Base-by-base conservation (phyloP, 2,888 invertebrate genomes). In the Julus scandinavius region DNA sequence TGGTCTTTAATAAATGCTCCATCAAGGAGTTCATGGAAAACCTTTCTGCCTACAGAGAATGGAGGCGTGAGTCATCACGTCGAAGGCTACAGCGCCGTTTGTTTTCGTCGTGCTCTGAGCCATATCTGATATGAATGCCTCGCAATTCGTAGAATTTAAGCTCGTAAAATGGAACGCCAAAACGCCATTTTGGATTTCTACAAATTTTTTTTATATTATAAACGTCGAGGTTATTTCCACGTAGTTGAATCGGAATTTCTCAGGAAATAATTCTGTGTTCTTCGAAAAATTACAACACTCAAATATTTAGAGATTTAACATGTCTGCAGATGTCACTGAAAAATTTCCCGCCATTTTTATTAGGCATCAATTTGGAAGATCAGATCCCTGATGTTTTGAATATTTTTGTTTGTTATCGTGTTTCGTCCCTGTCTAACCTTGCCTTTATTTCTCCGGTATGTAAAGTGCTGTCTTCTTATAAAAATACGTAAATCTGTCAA, bases 401-500 rank as follows among this genome's bases (percentile, higher is more conserved):
- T n/a, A n/a, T n/a, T 63, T 17, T 72, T 29, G 20, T 29, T 29
- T 72, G 20, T 72, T 72, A 72, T 72, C 7, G 72, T 5, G 29
- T 72, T 72, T 20, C 29, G 72, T 29, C 63, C 63, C 63, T 63
- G 63, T n/a, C 6, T 6, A 63, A 63, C 63, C 63, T 63, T 63
- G 63, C n/a, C 63, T n/a, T 72, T 72, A 72, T 72, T 72, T 29
- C 29, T 72, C 72, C 9, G 72, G 72, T 72, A 72, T 72, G 72
- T 72, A 72, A 11, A 72, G 72, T 72, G 72, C 72, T 29, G 72
- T n/a, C 72, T 72, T 72, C 20, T 72, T 72, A 29, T 29, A 72
- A 72, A 72, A 72, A 20, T 29, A 72, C 72, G 72, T 29, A 72
- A 72, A 72, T 72, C 72, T 72, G 72, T 72, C 72, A 29, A 72